Conservation (phyloP, 2,797 vertebrate species). For the Coreius guichenoti region DNA sequence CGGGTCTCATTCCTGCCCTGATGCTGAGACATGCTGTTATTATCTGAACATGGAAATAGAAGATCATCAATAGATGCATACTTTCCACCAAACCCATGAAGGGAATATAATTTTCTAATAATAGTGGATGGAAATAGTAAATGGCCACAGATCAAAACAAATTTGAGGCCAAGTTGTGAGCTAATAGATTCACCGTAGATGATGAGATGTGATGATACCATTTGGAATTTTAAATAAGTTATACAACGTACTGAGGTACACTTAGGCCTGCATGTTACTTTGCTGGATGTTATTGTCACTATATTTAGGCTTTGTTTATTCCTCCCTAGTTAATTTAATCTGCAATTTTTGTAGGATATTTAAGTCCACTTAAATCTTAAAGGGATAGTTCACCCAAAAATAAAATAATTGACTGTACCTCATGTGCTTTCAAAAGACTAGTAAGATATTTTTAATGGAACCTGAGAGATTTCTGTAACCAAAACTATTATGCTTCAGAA, state of each 20-base stretch:
- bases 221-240: neutral
- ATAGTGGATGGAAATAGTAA: conserved; percentile 13
- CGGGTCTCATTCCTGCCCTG: neutral
- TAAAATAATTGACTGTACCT: neutral
- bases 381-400: neutral
- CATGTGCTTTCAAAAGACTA: neutral
- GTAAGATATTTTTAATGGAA: neutral
- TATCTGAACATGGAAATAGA: conserved; percentile 1
- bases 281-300: neutral
- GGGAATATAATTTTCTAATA: neutral
- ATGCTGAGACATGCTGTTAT: conserved; percentile 11
- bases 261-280: neutral
- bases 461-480: neutral
- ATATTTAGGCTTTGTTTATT: conserved; percentile 15
- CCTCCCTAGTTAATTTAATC: neutral
- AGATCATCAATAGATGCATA: conserved; percentile 25
- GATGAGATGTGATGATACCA: neutral
- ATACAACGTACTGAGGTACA: neutral
- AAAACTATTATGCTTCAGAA: neutral
- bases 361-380: neutral
- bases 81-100: neutral
- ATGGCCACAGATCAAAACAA: conserved; percentile 18
- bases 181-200: neutral
- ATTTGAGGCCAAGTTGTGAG: neutral
- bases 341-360: neutral